Evolutionary conservation across 2,888 invertebrate genomes (phyloP).

Genomic region (Trisateles emortualis): DNA sequence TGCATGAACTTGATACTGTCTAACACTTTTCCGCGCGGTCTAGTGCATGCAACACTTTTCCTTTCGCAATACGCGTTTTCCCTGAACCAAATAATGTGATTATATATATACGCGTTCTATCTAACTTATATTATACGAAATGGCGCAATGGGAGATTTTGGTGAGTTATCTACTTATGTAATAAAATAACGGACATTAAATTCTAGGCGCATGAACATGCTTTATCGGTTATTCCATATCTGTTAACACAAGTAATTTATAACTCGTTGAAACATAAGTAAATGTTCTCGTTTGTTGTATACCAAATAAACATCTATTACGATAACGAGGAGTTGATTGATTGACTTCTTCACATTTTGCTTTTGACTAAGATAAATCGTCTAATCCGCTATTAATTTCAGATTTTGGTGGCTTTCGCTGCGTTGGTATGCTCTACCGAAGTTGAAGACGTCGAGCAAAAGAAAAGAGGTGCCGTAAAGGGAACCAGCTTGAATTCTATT

Average conservation of each 20-base stretch:
- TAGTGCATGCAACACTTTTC: slow-evolving; percentile 75
- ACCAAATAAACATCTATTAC: slow-evolving; percentile 26
- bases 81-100: slow-evolving; percentile 68
- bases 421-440: slow-evolving; percentile 69
- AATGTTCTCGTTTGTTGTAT: slow-evolving; percentile 24
- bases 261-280: slow-evolving; percentile 31
- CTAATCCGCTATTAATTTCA: slow-evolving; percentile 57
- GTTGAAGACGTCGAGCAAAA: slow-evolving; percentile 77
- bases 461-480: slow-evolving; percentile 77
- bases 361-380: slow-evolving; percentile 55
- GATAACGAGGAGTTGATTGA: slow-evolving; percentile 58
- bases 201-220: slow-evolving; percentile 12
- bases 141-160: slow-evolving; percentile 73
- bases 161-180: slow-evolving; percentile 61
- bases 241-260: slow-evolving; percentile 25
- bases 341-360: slow-evolving; percentile 52
- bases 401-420: slow-evolving; percentile 71
- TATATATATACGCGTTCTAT: slow-evolving; percentile 35
- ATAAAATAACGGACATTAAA: slow-evolving; percentile 21
- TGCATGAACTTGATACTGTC: slow-evolving; percentile 81
- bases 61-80: slow-evolving; percentile 66
- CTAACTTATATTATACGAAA: slow-evolving; percentile 47
- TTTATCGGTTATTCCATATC: slow-evolving; percentile 11
- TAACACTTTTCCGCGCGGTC: slow-evolving; percentile 77
- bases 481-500: slow-evolving; percentile 72